A percentile compares a stretch with the other conserved stretches of the same genome.
phyloP scores from a whole-genome alignment of 2,888 invertebrate species.

The Tachina fera region DNA sequence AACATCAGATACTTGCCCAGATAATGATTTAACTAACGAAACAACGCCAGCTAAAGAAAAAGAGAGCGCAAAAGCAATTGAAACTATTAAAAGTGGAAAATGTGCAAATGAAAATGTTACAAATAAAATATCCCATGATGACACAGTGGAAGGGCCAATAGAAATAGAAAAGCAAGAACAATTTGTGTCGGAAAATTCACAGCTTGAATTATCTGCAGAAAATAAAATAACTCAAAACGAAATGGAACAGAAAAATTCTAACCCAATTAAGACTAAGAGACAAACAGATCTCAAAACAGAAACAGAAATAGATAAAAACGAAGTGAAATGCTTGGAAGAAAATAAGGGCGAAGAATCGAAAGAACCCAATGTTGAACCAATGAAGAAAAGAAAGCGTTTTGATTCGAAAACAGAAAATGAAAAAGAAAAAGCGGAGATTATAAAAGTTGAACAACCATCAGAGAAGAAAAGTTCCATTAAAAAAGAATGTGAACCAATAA shows the following conservation, averaged over 20 bases:
- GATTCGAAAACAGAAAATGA: neutral
- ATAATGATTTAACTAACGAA: neutral
- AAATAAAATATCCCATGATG: too few species aligned
- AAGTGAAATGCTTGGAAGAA: neutral
- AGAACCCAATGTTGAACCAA: neutral
- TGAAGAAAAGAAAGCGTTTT: neutral
- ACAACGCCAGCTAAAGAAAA: neutral
- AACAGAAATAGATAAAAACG: neutral
- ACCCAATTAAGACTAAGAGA: slow-evolving; percentile 4
- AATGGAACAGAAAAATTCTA: neutral
- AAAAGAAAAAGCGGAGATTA: neutral
- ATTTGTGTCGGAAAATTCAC: neutral
- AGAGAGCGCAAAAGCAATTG: neutral
- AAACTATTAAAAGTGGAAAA: slow-evolving; percentile 8
- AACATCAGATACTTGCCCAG: neutral
- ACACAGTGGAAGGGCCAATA: neutral
- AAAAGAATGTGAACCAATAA: too few species aligned
- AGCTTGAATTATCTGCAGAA: neutral
- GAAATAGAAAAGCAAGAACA: neutral
- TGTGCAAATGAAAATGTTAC: neutral
- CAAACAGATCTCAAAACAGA: neutral
- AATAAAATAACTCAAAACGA: neutral
- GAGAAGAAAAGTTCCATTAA: too few species aligned
- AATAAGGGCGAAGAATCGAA: neutral
- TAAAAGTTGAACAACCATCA: neutral